Evolutionary conservation across 1,140 invertebrate genomes (phyloP).

Genomic region (Trichonephila inaurata): DNA sequence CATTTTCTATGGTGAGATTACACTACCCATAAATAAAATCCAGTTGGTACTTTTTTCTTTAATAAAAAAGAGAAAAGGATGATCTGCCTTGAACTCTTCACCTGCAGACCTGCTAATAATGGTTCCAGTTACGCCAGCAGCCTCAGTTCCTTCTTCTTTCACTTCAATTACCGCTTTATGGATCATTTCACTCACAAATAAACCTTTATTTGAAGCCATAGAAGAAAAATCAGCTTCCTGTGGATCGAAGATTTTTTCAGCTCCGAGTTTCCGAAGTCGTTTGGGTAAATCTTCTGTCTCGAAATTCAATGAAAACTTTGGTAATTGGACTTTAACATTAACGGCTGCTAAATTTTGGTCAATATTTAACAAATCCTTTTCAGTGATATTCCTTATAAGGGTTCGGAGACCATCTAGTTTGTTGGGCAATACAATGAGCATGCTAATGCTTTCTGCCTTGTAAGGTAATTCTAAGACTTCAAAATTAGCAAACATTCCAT

Average conservation of each 20-base stretch:
- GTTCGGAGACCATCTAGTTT: background rate
- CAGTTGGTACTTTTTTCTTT: constrained; percentile 35
- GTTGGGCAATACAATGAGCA: constrained; percentile 16
- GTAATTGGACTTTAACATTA: constrained; percentile 85
- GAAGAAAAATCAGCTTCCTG: background rate
- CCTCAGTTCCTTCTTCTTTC: constrained; percentile 22
- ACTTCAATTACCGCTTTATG: constrained; percentile 33
- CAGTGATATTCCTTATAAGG: background rate
- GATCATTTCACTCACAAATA: background rate
- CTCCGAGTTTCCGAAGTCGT: background rate
- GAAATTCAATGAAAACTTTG: constrained; percentile 88
- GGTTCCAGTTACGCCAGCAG: constrained; percentile 78
- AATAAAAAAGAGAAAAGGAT: constrained; percentile 78
- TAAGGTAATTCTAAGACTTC: constrained; percentile 9
- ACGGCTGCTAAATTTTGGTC: constrained; percentile 47
- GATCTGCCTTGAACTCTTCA: constrained; percentile 82
- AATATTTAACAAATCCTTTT: background rate
- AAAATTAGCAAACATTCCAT: background rate
- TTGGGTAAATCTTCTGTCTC: background rate
- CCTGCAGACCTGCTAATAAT: background rate
- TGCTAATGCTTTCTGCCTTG: background rate
- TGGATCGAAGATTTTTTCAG: background rate
- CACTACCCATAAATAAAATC: constrained; percentile 77
- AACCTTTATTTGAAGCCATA: background rate
- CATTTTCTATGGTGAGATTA: background rate